A percentile compares a stretch with the other conserved stretches of the same genome.
Conservation (phyloP, 2,888 invertebrate genomes). For the Anagyrus pseudococci region DNA sequence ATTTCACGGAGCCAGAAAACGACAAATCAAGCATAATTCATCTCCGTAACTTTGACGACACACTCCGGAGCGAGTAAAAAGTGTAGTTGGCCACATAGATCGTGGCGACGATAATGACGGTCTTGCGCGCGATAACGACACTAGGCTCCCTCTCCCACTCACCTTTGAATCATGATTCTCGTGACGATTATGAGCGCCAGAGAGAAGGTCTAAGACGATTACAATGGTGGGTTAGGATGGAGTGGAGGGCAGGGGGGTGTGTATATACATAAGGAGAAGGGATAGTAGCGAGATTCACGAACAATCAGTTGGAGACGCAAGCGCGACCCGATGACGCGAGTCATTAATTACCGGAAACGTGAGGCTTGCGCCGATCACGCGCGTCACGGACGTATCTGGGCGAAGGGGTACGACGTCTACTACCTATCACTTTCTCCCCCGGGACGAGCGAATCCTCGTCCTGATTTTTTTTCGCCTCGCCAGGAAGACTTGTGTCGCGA, state of each 20-base stretch:
- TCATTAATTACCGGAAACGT: slow-evolving; percentile 59
- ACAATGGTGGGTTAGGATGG: no score
- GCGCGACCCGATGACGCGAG: slow-evolving; percentile 52
- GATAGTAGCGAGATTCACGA: slow-evolving; percentile 40
- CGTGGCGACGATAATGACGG: slow-evolving; percentile 21
- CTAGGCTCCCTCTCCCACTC: no score
- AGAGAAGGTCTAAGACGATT: no score
- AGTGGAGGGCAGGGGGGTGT: no score
- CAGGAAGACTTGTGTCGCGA: no score
- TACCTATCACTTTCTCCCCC: slow-evolving; percentile 53
- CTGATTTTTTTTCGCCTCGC: slow-evolving; percentile 38
- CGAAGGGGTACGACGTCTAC: slow-evolving; percentile 40
- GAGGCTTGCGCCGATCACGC: slow-evolving; percentile 52
- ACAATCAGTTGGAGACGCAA: slow-evolving; percentile 55
- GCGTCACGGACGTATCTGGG: slow-evolving; percentile 44
- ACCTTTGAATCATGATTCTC: slow-evolving; percentile 29
- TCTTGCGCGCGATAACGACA: slow-evolving; percentile 22
- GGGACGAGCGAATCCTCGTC: slow-evolving; percentile 28
- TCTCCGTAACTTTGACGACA: no score
- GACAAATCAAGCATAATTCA: neutral
- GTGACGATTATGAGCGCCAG: slow-evolving; percentile 31
- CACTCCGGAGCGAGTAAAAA: no score
- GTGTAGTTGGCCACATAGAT: no score
- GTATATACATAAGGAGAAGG: no score
- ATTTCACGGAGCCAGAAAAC: no score